Base-by-base conservation (phyloP, 2,888 invertebrate genomes). In the Uloborus plumipes region DNA sequence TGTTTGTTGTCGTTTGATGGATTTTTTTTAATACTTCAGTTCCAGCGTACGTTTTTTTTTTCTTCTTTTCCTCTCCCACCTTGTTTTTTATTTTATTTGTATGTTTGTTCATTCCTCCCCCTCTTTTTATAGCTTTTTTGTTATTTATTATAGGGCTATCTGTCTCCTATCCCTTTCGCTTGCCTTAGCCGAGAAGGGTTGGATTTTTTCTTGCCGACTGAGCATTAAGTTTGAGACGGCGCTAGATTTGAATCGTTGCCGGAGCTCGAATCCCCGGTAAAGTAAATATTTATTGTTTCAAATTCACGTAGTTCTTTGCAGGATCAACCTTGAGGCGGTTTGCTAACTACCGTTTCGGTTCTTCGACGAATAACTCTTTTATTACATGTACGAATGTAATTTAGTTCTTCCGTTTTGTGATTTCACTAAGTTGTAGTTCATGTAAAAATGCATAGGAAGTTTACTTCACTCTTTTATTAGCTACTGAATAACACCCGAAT, bases 1-100 rank as follows among this genome's bases (percentile, higher is more conserved):
- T 55, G 64, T 64, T 39, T 53, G 50, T 64, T 73, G 64, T 73
- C 51, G 64, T 64, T 73, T 62, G 61, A 49, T 49, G 61, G 62
- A 51, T 39, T 39, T 39, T 39, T 39, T 39, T 39, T 39, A 39
- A 39, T 39, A 39, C 39, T 39, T 39, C 39, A 7, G 39, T 39
- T 39, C 39, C 39, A 39, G 39, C 39, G 39, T 31, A 49, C 59
- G 55, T 67, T 53, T 74, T 55, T 66, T 75, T 61, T 47, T 65
- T 20, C 31, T 51, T 16, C 49, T 55, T 66, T 75, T 61, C 20
- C 66, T 20, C 31, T 51, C 22, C 49, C 18, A 15, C 20, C 66
- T 50, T 39, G 39, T 39, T 39, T 39, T 26, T 67, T 61, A 22
- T 31, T 67, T 67, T 53, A 31, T 20, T 16, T 22, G 39, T 14